Conservation (phyloP, 2,888 invertebrate genomes). For the Petrolisthes cinctipes region DNA sequence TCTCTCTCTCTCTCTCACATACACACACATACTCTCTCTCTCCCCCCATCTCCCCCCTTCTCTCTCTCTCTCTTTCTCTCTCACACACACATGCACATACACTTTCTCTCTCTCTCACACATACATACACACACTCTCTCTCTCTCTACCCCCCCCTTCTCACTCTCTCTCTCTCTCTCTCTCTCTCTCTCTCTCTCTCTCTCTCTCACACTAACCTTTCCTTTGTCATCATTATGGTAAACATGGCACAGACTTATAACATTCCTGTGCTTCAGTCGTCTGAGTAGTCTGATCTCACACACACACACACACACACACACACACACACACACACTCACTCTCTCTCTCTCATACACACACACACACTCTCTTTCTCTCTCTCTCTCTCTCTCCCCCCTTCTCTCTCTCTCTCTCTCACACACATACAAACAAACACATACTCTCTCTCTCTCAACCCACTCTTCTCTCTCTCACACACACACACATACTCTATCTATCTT, state of each 20-base stretch:
- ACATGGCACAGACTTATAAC: constrained; percentile 95
- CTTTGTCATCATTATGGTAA: constrained; percentile 77
- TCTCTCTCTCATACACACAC: too few relatives aligned
- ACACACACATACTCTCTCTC: too few relatives aligned
- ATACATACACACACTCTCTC: background rate
- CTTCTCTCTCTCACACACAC: background rate
- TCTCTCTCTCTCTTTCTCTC: background rate
- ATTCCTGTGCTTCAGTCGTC: constrained; percentile 90
- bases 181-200: constrained; percentile 1
- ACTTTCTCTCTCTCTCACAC: background rate
- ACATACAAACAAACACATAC: too few relatives aligned
- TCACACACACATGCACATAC: too few relatives aligned
- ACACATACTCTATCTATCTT: too few relatives aligned
- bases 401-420: background rate
- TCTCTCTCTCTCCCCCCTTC: background rate
- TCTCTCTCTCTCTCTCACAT: background rate
- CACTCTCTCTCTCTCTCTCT: background rate
- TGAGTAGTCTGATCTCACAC: constrained; percentile 75
- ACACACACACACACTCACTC: too few relatives aligned
- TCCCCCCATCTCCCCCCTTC: background rate
- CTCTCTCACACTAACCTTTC: constrained; percentile 9
- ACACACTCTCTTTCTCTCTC: background rate
- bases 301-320: too few relatives aligned
- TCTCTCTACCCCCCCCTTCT: background rate
- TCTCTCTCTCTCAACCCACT: background rate